phyloP scores from a whole-genome alignment of 2,888 invertebrate species.

The Sabellastarte sp. region DNA sequence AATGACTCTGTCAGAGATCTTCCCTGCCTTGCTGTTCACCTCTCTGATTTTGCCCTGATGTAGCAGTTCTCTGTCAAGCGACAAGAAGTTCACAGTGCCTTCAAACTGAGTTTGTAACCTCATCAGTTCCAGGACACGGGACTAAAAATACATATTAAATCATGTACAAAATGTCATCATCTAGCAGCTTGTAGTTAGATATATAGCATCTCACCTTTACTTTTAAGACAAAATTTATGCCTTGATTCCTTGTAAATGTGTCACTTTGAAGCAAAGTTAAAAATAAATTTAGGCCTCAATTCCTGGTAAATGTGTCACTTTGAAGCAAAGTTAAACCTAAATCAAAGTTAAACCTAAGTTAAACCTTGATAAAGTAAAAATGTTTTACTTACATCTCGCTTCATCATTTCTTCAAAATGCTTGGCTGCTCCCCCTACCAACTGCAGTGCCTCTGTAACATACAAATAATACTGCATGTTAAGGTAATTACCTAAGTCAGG shows the following conservation, averaged over 20 bases:
- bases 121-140: conserved; percentile 8
- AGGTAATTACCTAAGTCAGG: too few relatives aligned
- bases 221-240: too few relatives aligned
- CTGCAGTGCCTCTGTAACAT: conserved; percentile 26
- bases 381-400: conserved; percentile 29
- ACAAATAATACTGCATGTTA: too few relatives aligned
- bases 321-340: too few relatives aligned
- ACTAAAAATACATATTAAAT: conserved; percentile 10
- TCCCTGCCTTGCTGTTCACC: conserved; percentile 11
- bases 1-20: conserved; percentile 8
- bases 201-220: too few relatives aligned
- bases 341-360: too few relatives aligned
- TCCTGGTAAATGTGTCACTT: too few relatives aligned
- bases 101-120: conserved; percentile 12
- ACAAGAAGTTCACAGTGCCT: conserved; percentile 8
- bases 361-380: too few relatives aligned
- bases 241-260: too few relatives aligned
- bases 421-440: conserved; percentile 25
- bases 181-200: too few relatives aligned
- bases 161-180: not conserved
- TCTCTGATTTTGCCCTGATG: conserved; percentile 11
- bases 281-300: too few relatives aligned
- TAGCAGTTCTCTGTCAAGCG: conserved; percentile 10
- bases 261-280: too few relatives aligned
- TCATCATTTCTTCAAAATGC: conserved; percentile 32